These are phyloP conservation scores for Harmothoe impar DNA, from an alignment of 2,888 invertebrate genomes.

Conservation along the genomic window DNA sequence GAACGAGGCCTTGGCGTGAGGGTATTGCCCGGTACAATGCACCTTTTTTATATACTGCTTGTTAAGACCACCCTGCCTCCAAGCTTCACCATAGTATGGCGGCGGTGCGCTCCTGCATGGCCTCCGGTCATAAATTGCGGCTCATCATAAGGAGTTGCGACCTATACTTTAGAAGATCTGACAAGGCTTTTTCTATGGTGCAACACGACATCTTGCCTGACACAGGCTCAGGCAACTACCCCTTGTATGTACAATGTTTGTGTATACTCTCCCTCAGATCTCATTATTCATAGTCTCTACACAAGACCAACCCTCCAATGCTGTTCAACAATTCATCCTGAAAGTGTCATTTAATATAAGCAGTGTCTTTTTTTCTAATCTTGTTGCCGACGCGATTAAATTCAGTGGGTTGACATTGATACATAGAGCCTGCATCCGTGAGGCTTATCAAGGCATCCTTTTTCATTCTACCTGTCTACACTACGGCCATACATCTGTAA, in stretches of 20 bases:
- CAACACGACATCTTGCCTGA: constrained; percentile 15
- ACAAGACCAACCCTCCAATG: no score
- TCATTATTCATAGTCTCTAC: no score
- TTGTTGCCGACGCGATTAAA: neutral
- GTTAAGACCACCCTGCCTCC: neutral
- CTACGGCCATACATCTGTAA: neutral
- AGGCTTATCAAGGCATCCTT: neutral
- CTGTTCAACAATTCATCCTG: neutral
- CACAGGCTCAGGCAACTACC: neutral
- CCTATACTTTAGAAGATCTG: neutral
- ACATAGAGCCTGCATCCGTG: neutral
- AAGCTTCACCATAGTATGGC: neutral
- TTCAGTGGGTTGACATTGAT: constrained; percentile 14
- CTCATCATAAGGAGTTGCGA: neutral
- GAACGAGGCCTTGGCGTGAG: constrained; percentile 25
- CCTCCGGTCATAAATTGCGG: neutral
- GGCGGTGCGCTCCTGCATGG: neutral
- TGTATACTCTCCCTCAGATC: no score
- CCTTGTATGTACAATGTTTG: neutral
- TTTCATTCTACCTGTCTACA: neutral
- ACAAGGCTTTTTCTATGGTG: neutral
- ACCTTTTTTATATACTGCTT: constrained; percentile 6
- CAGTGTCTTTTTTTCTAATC: neutral
- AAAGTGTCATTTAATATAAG: neutral
- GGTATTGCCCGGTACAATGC: neutral